Evolutionary conservation across 2,888 invertebrate species (phyloP).

Genomic region (Ashinkailepas kermadecensis): DNA sequence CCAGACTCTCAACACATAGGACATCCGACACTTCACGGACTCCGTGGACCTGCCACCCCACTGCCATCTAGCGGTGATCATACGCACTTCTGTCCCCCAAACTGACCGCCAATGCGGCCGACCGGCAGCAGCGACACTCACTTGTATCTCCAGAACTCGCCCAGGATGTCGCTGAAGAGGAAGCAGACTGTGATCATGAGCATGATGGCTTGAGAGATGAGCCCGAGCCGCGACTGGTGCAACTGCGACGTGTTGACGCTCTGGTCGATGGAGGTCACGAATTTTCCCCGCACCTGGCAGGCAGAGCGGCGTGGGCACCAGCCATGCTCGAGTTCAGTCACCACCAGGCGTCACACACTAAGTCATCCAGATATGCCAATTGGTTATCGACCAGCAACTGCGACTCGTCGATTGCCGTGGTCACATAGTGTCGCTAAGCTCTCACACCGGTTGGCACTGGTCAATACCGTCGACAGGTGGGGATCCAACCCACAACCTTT

Average conservation of each 20-base stretch:
- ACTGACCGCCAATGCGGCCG: too few species aligned
- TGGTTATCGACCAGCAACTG: too few species aligned
- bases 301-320: neutral
- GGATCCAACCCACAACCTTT: too few species aligned
- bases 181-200: constrained; percentile 80
- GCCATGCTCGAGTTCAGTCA: neutral
- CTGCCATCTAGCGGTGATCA: neutral
- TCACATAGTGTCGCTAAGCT: too few species aligned
- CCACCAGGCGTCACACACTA: too few species aligned
- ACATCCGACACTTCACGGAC: too few species aligned
- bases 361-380: too few species aligned
- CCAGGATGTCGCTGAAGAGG: constrained; percentile 80
- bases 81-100: too few species aligned
- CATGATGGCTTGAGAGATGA: constrained; percentile 84
- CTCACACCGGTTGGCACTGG: too few species aligned
- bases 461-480: too few species aligned
- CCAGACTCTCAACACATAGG: too few species aligned
- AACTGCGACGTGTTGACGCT: constrained; percentile 67
- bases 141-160: constrained; percentile 91
- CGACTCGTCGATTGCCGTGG: too few species aligned
- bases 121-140: constrained; percentile 44
- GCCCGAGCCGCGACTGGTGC: constrained; percentile 80
- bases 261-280: constrained; percentile 1
- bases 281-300: constrained; percentile 11
- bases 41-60: neutral